phyloP scores from a whole-genome alignment of 2,113 vertebrate genomes.

The Excalfactoria chinensis region DNA sequence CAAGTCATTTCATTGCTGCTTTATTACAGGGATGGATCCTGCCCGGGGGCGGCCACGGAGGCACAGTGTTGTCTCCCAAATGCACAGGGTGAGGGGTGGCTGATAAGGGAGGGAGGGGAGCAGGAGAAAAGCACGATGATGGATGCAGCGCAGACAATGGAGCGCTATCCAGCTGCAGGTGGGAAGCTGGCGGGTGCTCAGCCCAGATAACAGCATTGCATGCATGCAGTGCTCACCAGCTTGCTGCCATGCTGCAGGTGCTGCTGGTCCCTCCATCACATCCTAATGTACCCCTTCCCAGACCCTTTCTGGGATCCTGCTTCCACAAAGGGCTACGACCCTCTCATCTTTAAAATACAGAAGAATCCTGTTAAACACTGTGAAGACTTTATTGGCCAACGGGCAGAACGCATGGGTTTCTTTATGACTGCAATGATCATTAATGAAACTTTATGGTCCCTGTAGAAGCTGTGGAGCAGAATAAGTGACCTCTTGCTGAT shows the following conservation, averaged over 20 bases:
- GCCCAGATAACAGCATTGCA: background rate
- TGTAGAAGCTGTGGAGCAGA: background rate
- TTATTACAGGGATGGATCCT: background rate
- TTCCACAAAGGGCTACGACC: background rate
- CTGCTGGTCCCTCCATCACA: background rate
- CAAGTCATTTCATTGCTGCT: slow-evolving; percentile 11
- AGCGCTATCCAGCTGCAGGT: background rate
- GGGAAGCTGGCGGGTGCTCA: slow-evolving; percentile 2
- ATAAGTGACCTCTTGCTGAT: slow-evolving; percentile 52
- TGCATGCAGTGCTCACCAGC: fast-evolving
- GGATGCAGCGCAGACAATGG: slow-evolving; percentile 17
- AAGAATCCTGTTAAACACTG: background rate
- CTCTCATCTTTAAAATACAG: background rate
- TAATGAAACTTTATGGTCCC: slow-evolving; percentile 44
- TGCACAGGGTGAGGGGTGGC: background rate
- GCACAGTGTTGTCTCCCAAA: slow-evolving; percentile 29
- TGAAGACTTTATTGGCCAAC: slow-evolving; percentile 14
- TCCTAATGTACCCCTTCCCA: background rate
- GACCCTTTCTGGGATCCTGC: background rate
- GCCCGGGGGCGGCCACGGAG: fast-evolving
- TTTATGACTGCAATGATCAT: slow-evolving; percentile 45
- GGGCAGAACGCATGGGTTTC: background rate
- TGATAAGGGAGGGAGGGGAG: slow-evolving; percentile 33
- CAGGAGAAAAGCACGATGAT: slow-evolving; percentile 43
- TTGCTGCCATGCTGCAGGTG: background rate